These are phyloP conservation scores for Batillaria attramentaria DNA, from an alignment of 1,140 invertebrate genomes.

Conservation along the genomic window DNA sequence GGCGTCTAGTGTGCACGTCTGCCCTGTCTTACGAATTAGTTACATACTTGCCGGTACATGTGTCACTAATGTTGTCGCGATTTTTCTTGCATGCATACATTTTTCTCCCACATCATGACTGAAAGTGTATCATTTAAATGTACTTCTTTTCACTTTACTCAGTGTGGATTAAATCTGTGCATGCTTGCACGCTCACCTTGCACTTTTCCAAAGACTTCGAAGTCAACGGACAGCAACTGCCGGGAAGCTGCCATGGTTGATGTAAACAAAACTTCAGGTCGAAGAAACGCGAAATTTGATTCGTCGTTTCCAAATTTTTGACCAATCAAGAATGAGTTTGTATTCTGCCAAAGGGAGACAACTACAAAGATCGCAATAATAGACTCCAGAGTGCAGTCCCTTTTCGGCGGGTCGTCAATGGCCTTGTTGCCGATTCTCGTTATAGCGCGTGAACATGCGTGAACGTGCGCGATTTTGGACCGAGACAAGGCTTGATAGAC, in stretches of 20 bases:
- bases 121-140: neutral
- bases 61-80: neutral
- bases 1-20: too few species aligned
- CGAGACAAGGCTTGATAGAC: too few species aligned
- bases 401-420: neutral
- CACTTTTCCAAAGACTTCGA: constrained; percentile 69
- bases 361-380: neutral
- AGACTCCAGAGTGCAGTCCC: neutral
- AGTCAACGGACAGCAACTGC: constrained; percentile 57
- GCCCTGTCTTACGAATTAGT: too few species aligned
- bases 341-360: neutral
- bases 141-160: too few species aligned
- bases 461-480: constrained; percentile 58
- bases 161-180: too few species aligned
- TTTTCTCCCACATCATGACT: neutral
- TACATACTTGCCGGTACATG: neutral
- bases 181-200: constrained; percentile 58
- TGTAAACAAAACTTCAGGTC: neutral
- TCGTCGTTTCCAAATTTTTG: neutral
- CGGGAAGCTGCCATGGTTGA: constrained; percentile 17
- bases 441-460: constrained; percentile 62
- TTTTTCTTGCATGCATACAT: neutral
- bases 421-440: neutral
- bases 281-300: constrained; percentile 5
- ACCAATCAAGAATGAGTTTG: constrained; percentile 16